phyloP scores from a whole-genome alignment of 2,113 vertebrate species.

The Perca flavescens region DNA sequence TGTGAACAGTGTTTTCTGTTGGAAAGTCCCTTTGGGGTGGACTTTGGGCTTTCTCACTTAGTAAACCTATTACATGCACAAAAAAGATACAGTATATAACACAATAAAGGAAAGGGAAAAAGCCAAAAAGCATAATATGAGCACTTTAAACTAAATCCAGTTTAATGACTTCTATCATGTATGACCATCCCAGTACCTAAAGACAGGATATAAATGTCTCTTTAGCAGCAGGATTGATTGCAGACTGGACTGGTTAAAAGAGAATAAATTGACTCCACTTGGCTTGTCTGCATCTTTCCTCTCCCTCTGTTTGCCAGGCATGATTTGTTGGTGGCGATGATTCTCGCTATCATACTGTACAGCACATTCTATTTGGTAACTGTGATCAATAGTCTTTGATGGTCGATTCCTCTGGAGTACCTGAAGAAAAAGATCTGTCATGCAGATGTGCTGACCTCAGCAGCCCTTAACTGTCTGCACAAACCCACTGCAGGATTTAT shows the following conservation, averaged over 20 bases:
- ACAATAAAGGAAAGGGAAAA: no score
- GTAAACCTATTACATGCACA: no score
- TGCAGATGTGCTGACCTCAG: slow-evolving; percentile 61
- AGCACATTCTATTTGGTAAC: slow-evolving; percentile 68
- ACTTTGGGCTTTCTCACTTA: no score
- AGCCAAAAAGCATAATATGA: no score
- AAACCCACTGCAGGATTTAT: slow-evolving; percentile 50
- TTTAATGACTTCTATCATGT: slow-evolving; percentile 21
- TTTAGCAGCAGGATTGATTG: slow-evolving; percentile 59
- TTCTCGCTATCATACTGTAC: slow-evolving; percentile 53
- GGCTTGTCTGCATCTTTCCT: slow-evolving; percentile 33
- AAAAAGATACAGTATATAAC: no score
- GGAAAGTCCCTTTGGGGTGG: no score
- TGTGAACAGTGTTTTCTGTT: no score
- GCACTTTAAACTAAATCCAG: slow-evolving; percentile 5
- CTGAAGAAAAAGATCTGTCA: slow-evolving; percentile 62
- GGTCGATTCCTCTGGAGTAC: slow-evolving; percentile 36
- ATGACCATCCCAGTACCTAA: slow-evolving; percentile 35
- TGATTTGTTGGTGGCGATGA: slow-evolving; percentile 72
- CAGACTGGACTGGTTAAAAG: slow-evolving; percentile 44
- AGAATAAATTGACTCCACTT: slow-evolving; percentile 50
- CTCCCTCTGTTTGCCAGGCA: slow-evolving; percentile 58
- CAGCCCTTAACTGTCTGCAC: slow-evolving; percentile 50
- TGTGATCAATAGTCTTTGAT: slow-evolving; percentile 72
- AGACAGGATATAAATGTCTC: slow-evolving; percentile 42